Conservation (phyloP, 2,888 invertebrate species). For the Arctia plantaginis region DNA sequence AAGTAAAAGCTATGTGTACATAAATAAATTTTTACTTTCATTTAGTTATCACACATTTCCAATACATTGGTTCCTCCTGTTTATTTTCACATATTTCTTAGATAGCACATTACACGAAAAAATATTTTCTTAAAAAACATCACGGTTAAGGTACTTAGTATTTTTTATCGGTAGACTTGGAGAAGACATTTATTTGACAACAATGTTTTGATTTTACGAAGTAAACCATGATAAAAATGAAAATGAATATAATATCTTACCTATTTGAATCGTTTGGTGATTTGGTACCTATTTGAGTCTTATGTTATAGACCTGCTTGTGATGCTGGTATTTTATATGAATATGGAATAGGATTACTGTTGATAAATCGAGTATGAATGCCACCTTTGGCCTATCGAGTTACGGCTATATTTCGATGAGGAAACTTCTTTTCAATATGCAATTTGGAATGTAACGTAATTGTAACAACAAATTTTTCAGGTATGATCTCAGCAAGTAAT, state of each 20-base stretch:
- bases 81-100: conserved; percentile 35
- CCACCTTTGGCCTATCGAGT: conserved; percentile 6
- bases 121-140: conserved; percentile 16
- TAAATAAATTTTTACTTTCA: conserved; percentile 8
- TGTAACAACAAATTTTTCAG: neutral
- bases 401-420: neutral
- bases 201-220: neutral
- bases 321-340: conserved; percentile 8
- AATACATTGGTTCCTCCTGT: conserved; percentile 31
- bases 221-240: neutral
- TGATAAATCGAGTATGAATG: conserved; percentile 20
- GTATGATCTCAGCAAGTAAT: neutral
- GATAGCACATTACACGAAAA: conserved; percentile 26
- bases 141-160: neutral
- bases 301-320: conserved; percentile 22
- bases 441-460: neutral
- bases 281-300: conserved; percentile 20
- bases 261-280: conserved; percentile 6
- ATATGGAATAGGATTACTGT: conserved; percentile 8
- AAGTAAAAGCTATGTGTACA: neutral
- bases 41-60: conserved; percentile 36
- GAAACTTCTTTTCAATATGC: neutral
- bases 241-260: conserved; percentile 1
- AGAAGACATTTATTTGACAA: neutral
- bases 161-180: neutral